phyloP scores from a whole-genome alignment of 2,888 invertebrate genomes.

The Pyrochroa serraticornis region DNA sequence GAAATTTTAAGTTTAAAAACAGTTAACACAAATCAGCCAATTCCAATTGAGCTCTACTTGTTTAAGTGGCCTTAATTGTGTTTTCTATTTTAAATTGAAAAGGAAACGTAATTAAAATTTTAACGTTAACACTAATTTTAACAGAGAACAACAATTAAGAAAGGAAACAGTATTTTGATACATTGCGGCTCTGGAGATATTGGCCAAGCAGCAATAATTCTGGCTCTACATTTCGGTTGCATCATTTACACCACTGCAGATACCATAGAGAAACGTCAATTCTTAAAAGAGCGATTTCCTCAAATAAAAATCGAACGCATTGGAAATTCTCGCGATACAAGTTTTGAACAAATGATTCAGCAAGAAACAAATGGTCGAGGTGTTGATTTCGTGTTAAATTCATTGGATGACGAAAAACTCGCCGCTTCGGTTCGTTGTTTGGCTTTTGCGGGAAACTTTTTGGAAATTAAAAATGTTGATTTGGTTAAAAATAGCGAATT shows the following conservation, averaged over 20 bases:
- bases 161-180: conserved; percentile 58
- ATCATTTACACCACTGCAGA: conserved; percentile 76
- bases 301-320: conserved; percentile 48
- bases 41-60: too few relatives aligned
- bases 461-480: conserved; percentile 72
- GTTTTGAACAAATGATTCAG: conserved; percentile 86
- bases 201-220: conserved; percentile 77
- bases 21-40: too few relatives aligned
- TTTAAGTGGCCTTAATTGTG: too few relatives aligned
- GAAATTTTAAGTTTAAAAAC: too few relatives aligned
- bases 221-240: conserved; percentile 69
- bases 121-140: too few relatives aligned
- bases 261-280: conserved; percentile 67
- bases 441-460: conserved; percentile 60
- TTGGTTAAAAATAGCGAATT: conserved; percentile 62
- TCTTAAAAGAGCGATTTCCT: conserved; percentile 63
- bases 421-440: conserved; percentile 53
- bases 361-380: conserved; percentile 82
- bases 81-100: too few relatives aligned
- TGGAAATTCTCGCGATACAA: conserved; percentile 76
- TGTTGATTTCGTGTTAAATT: conserved; percentile 90
- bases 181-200: conserved; percentile 74
- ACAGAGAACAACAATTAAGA: conserved; percentile 44
- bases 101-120: too few relatives aligned
- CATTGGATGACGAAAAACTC: conserved; percentile 85